Base-by-base conservation (phyloP, 2,113 vertebrate species). In the Phainopepla nitens region DNA sequence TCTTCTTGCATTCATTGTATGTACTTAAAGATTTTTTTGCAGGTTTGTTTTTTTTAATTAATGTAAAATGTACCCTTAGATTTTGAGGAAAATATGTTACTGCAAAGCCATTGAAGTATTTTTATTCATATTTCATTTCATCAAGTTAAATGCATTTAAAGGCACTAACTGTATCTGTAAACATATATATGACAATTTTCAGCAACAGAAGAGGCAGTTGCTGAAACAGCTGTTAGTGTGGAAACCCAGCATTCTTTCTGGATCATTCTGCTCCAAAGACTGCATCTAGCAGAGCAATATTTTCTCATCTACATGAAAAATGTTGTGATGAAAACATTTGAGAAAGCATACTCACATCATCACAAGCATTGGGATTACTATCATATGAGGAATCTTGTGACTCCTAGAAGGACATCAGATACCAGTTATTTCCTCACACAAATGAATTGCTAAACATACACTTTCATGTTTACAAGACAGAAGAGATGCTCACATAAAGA, bases 321-420 rank as follows among this genome's bases (percentile, higher is more conserved):
- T 19, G 3, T 75, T 39, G 22, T 44, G 15, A 62, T 39, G 11
- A 80, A 84, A 73, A 80, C 33, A 20, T 29, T 45, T 22, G 33
- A 77, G 44, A 78, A 89, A 56, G 21, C 10, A 72, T 61, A 97
- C 97, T 97, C 82, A 97, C 97, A 45, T 94, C 91, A 65, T 95
- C 90, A 82, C 97, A 97, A 21, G 73, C 87, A 0, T 96, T 94
- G 45, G 92, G 58, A 80, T 90, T 96, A 82, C n/a, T 96, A 31
- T 81, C 16, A 0, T 94, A 82, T 64, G 94, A 90, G 44, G 3
- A 82, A 64, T 36, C 84, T 16, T 97, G 97, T 28, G 97, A 96
- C 14, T 82, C 88, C 96, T 96, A 90, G 61, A 77, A 89, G 13
- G 24, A 70, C 17, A 87, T 10, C 31, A 95, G 41, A 70, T 50